These are phyloP conservation scores for Stictonetta naevosa DNA, from an alignment of 2,113 vertebrate species.

Conservation along the genomic window DNA sequence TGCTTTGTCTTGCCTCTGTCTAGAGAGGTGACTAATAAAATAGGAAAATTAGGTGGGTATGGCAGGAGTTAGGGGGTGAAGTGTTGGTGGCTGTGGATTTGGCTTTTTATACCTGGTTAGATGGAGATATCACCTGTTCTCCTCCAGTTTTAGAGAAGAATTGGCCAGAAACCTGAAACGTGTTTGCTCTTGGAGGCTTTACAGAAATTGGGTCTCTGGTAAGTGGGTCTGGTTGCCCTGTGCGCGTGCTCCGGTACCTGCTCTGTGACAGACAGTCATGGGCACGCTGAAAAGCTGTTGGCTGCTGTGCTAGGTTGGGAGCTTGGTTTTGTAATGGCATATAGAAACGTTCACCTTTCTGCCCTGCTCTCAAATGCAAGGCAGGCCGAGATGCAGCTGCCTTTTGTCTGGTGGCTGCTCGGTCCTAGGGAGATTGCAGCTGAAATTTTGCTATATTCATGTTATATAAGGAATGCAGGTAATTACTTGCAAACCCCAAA, in stretches of 20 bases:
- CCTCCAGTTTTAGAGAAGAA: neutral
- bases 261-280: neutral
- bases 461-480: neutral
- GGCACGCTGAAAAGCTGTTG: neutral
- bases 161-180: neutral
- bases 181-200: neutral
- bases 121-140: neutral
- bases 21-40: neutral
- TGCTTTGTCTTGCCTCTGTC: neutral
- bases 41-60: neutral
- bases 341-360: neutral
- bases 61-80: neutral
- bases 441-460: neutral
- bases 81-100: neutral
- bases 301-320: neutral
- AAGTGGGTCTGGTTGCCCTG: rapidly evolving
- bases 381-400: neutral
- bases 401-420: neutral
- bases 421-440: neutral
- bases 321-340: neutral
- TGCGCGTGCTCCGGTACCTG: rapidly evolving
- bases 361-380: neutral
- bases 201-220: rapidly evolving
- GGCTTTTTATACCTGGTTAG: neutral
- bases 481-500: neutral